Evolutionary conservation across 2,113 vertebrate genomes (phyloP).

Genomic region (Nyctibius bracteatus): DNA sequence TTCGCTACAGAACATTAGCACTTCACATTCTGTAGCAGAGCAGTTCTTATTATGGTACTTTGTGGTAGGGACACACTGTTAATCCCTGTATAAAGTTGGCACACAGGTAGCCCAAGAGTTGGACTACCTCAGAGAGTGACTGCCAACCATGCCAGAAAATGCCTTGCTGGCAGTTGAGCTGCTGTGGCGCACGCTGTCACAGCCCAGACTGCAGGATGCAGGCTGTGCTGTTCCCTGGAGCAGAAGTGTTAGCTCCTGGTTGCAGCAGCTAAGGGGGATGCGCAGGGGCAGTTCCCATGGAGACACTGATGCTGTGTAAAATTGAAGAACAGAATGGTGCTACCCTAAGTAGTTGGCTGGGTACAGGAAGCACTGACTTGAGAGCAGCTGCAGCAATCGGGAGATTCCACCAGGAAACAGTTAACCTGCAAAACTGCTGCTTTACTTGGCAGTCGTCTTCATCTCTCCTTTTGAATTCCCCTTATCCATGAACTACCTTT

Average conservation of each 20-base stretch:
- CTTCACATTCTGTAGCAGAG: neutral
- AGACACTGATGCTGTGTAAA: neutral
- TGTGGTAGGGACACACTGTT: neutral
- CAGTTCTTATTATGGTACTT: neutral
- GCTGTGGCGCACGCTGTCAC: neutral
- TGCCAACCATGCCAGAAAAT: neutral
- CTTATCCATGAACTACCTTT: neutral
- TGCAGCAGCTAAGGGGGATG: neutral
- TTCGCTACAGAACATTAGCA: neutral
- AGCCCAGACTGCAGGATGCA: neutral
- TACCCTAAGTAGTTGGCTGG: neutral
- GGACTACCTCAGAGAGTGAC: neutral
- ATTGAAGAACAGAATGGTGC: neutral
- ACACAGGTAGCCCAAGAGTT: neutral
- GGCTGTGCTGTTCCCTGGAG: neutral
- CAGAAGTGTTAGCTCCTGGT: neutral
- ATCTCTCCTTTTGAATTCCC: neutral
- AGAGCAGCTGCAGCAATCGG: neutral
- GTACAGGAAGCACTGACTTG: neutral
- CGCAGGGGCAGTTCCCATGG: rapidly evolving
- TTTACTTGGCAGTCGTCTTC: neutral
- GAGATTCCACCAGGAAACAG: neutral
- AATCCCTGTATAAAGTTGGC: neutral
- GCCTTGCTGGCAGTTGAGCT: neutral
- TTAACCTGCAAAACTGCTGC: neutral